Conservation (phyloP, 2,888 invertebrate species). For the Parnassius orleans region DNA sequence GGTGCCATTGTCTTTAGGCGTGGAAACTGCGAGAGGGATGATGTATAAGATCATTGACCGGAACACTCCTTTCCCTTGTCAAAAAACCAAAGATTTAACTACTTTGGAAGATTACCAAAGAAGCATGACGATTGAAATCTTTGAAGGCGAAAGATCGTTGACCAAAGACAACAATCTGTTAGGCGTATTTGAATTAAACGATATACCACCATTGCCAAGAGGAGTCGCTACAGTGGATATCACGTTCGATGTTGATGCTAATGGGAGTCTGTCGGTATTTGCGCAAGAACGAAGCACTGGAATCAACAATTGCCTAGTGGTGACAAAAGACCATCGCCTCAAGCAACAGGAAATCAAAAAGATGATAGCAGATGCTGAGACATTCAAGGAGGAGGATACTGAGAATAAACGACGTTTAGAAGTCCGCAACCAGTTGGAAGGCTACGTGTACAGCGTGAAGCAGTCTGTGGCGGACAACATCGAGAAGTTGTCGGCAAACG, state of each 20-base stretch:
- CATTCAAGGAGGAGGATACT: conserved; percentile 50
- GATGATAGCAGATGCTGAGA: conserved; percentile 56
- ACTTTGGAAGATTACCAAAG: conserved; percentile 62
- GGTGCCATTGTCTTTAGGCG: conserved; percentile 59
- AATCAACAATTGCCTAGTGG: conserved; percentile 44
- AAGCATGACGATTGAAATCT: conserved; percentile 62
- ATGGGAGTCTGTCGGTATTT: conserved; percentile 56
- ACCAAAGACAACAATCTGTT: conserved; percentile 61
- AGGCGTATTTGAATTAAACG: conserved; percentile 54
- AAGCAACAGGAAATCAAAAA: conserved; percentile 48
- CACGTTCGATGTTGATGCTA: conserved; percentile 56
- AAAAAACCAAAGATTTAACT: conserved; percentile 54
- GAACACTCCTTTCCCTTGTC: conserved; percentile 61
- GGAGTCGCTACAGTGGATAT: conserved; percentile 59
- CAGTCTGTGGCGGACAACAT: conserved; percentile 45
- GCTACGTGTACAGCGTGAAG: conserved; percentile 55
- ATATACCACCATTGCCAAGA: conserved; percentile 60
- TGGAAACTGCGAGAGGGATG: conserved; percentile 59
- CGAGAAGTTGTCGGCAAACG: conserved; percentile 42
- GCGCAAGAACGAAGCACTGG: conserved; percentile 57
- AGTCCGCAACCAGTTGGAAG: conserved; percentile 58
- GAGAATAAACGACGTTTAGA: conserved; percentile 54
- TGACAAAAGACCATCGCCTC: conserved; percentile 51
- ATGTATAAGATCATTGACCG: conserved; percentile 61
- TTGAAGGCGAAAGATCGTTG: conserved; percentile 60